Evolutionary conservation across 2,797 vertebrate genomes (phyloP).

Genomic region (Miichthys miiuy): DNA sequence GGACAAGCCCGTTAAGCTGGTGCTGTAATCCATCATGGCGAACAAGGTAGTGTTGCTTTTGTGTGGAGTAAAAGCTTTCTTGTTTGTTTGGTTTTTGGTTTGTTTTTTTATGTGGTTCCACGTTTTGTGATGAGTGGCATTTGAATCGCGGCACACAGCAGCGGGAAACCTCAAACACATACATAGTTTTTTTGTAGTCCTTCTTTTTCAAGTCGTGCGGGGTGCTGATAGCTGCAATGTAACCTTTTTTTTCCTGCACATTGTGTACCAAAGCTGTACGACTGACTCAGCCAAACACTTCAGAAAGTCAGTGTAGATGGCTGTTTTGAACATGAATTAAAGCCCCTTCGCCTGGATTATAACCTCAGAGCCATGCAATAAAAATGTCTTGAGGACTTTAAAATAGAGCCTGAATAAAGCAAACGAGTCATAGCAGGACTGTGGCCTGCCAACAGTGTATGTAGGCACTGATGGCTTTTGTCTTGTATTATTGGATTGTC

Average conservation of each 20-base stretch:
- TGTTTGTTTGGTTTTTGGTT: not conserved
- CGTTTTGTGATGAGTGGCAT: constrained; percentile 50
- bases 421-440: constrained; percentile 32
- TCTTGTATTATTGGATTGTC: constrained; percentile 21
- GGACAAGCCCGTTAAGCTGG: constrained; percentile 52
- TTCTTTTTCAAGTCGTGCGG: constrained; percentile 24
- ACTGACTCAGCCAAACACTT: constrained; percentile 52
- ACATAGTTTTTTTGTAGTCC: constrained; percentile 16
- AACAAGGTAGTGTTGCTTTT: constrained; percentile 62
- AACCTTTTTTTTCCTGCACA: constrained; percentile 41
- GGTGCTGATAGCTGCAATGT: constrained; percentile 46
- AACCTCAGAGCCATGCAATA: constrained; percentile 38
- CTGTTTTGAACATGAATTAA: constrained; percentile 59
- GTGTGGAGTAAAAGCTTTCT: constrained; percentile 45
- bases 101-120: constrained; percentile 2
- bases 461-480: constrained; percentile 27
- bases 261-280: constrained; percentile 67
- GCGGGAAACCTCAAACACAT: constrained; percentile 57
- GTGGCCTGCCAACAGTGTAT: constrained; percentile 32
- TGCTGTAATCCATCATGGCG: constrained; percentile 67
- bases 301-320: constrained; percentile 48
- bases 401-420: constrained; percentile 36
- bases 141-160: constrained; percentile 57
- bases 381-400: constrained; percentile 46
- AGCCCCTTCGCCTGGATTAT: constrained; percentile 60